Evolutionary conservation across 2,113 vertebrate genomes (phyloP).

Genomic region (Tringa solitaria): DNA sequence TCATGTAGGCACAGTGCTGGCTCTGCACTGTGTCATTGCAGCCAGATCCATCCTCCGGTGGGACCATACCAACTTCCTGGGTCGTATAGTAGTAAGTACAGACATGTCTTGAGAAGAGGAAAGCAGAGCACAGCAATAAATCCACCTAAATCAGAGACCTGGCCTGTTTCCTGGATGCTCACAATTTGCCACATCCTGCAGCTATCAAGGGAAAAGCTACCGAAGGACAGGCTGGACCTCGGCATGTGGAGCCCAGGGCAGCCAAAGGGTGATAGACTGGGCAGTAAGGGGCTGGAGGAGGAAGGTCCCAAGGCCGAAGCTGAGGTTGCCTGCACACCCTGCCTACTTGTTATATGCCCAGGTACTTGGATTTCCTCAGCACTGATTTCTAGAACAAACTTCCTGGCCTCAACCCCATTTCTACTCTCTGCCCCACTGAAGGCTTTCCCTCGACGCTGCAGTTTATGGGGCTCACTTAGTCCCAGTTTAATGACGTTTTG

Average conservation of each 20-base stretch:
- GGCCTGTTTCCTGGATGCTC: neutral
- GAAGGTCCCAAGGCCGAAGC: neutral
- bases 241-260: neutral
- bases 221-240: accelerated
- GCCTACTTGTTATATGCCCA: neutral
- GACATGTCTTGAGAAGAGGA: neutral
- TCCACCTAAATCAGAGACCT: neutral
- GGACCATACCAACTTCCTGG: neutral
- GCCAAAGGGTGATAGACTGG: neutral
- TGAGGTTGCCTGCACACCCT: neutral
- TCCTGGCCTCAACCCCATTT: neutral
- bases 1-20: neutral
- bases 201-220: neutral
- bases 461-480: neutral
- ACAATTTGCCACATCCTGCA: neutral
- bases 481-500: neutral
- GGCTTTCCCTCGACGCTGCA: neutral
- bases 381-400: neutral
- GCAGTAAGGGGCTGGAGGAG: neutral
- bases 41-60: neutral
- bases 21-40: neutral
- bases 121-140: neutral
- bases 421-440: neutral
- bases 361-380: neutral
- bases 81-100: neutral